Evolutionary conservation across 2,113 vertebrate species (phyloP), one percentile per base, ranked within the genome.

Genomic region (Sigmodon hispidus): DNA sequence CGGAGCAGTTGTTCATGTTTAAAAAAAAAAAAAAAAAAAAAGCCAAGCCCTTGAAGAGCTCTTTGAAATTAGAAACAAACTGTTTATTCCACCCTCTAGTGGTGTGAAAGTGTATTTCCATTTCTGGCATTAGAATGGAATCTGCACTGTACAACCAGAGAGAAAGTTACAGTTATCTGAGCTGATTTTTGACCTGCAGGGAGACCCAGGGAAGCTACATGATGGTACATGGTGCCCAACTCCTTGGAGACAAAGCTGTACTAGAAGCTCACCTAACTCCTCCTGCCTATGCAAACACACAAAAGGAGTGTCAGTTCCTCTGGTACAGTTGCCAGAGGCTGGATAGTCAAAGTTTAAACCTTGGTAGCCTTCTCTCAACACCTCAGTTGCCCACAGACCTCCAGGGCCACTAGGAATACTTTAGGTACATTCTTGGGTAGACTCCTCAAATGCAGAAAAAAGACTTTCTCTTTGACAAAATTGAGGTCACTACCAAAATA

Each of bases 1-100:
- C 50, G 57, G 67, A 59, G 31, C 34, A 77, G 59, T 31, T 40
- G 13, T 1, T 69, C 26, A 5, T n/a, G 40, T 40, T 59, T 59
- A 24, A 2, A 7, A 50, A 86, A 67, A 22, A 15, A 40, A 34
- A 77, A 77, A 45, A 36, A 63, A 76, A 73, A 22, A 21, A 55
- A 26, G 31, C 91, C n/a, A n/a, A n/a, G n/a, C n/a, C n/a, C 69
- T 89, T 45, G 34, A 36, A 69, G 65, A 61, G 5, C 40, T 43
- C 69, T 75, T 89, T 16, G 17, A 96, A 85, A 45, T 80, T 1
- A 80, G 45, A 80, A 29, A n/a, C n/a, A 48, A 91, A 10, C 40
- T 26, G 4, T 40, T 70, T 88, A 79, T 48, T 80, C 96, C 91
- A 94, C 98, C 97, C 98, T 95, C 98, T 98, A 85, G 97, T 95